Evolutionary conservation across 2,888 invertebrate species (phyloP), one percentile per base, ranked within the genome.

Genomic region (Rhamnusium bicolor): DNA sequence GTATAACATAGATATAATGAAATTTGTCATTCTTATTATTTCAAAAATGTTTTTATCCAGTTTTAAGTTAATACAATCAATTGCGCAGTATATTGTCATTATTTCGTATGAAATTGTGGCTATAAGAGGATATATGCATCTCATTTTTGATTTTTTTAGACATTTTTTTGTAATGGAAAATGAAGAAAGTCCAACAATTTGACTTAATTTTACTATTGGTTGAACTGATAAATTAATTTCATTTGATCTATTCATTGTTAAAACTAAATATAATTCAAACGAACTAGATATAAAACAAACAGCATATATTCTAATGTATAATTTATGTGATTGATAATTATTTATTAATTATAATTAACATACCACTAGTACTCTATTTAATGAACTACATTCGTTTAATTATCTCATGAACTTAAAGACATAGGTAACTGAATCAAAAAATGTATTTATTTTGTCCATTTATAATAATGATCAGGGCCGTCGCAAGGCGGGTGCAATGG

Each of bases 121-220:
- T 61, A 51, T 1, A 8, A 29, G 46, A 24, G 32, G 62, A 14
- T 29, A 60, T 27, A 54, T n/a, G 14, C 46, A 21, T n/a, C 21
- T 32, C 2, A 65, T 1, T 62, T 65, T 70, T 12, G 62, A 63
- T 6, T 63, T 29, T 40, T 70, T 46, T 8, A 60, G 24, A 16
- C 32, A 7, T 18, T 14, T 54, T 56, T 58, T 63, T 40, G 56
- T 16, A 14, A 47, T 32, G 2, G 27, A 29, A 60, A 53, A 70
- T 19, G 46, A 27, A 8, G 27, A 29, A 3, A 70, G 51, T 21
- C 70, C 63, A 24, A 8, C n/a, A 32, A 10, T 69, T 47, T 60
- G 18, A 21, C 40, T 6, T 27, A 60, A 12, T 60, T 19, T 51
- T 18, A 51, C 1, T 51, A 51, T 19, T 10, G 16, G 51, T 19